Evolutionary conservation across 2,888 invertebrate genomes (phyloP), one percentile per base, ranked within the genome.

Genomic region (Selenia dentaria): DNA sequence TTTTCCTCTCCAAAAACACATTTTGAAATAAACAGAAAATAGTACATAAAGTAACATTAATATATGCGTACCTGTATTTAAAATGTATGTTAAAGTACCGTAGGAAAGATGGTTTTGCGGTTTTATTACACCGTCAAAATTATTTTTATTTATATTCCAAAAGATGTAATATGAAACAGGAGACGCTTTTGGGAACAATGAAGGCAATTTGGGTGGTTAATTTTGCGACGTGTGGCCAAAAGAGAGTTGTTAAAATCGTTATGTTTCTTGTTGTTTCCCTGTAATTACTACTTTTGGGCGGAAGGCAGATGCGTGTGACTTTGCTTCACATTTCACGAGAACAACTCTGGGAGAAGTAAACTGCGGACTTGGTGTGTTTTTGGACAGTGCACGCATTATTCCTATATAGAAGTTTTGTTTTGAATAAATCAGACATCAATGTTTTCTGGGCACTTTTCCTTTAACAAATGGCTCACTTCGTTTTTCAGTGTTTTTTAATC

Each of bases 301-400:
- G 78, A 72, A 70, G 79, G 85, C 88, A 88, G 88, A 88, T 88
- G 88, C 75, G 79, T 84, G 86, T 71, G 83, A 82, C 76, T 75
- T 70, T 77, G 65, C 74, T 81, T 71, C 68, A 81, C 79, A 79
- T 78, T 79, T 84, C 73, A 79, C 73, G 69, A 79, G 71, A 64
- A 73, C 73, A 71, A 63, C 64, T 58, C 51, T 54, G 42, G 22
- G 59, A 16, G 46, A 34, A 41, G 62, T 3, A 62, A 38, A 38
- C 48, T 74, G 2, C 0, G 64, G 51, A 76, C 62, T 60, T 69
- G 39, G 10, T 25, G 6, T 33, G 40, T n/a, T 25, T n/a, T n/a
- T n/a, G n/a, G n/a, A n/a, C n/a, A n/a, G n/a, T n/a, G n/a, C n/a
- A n/a, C n/a, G n/a, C n/a, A n/a, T n/a, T n/a, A n/a, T n/a, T n/a